phyloP scores from a whole-genome alignment of 1,140 invertebrate species.

The Vanessa atalanta region DNA sequence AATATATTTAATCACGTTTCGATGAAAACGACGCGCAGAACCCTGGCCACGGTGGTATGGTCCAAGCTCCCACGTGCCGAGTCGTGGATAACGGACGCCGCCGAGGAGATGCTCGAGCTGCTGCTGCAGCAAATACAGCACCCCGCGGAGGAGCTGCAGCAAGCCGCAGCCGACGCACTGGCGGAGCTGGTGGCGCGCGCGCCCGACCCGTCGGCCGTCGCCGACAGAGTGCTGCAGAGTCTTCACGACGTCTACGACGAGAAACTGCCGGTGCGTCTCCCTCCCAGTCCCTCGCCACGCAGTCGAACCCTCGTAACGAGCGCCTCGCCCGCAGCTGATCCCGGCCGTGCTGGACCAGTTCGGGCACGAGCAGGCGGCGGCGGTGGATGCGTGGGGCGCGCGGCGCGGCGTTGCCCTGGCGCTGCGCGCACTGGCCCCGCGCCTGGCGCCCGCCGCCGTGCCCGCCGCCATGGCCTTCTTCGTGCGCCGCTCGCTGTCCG shows the following conservation, averaged over 20 bases:
- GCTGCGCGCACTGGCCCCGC: slow-evolving; percentile 86
- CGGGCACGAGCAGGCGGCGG: slow-evolving; percentile 92
- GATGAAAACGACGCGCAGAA: slow-evolving; percentile 62
- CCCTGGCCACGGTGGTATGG: slow-evolving; percentile 87
- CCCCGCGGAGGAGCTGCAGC: slow-evolving; percentile 88
- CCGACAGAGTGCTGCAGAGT: slow-evolving; percentile 83
- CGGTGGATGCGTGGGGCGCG: slow-evolving; percentile 93
- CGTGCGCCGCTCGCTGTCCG: slow-evolving; percentile 92
- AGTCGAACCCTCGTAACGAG: too few species aligned
- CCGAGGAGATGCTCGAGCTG: slow-evolving; percentile 82
- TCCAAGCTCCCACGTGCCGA: slow-evolving; percentile 53
- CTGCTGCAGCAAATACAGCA: slow-evolving; percentile 90
- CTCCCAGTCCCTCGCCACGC: too few species aligned
- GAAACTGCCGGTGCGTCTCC: slow-evolving; percentile 81
- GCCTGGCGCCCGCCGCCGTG: slow-evolving; percentile 86
- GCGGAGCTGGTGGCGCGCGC: slow-evolving; percentile 83
- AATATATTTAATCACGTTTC: not conserved
- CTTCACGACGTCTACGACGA: slow-evolving; percentile 90
- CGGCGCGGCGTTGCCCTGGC: slow-evolving; percentile 93
- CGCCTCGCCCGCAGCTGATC: slow-evolving; percentile 81
- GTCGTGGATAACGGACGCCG: slow-evolving; percentile 66
- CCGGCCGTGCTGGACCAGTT: slow-evolving; percentile 94
- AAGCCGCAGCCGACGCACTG: slow-evolving; percentile 88
- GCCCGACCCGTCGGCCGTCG: slow-evolving; percentile 50
- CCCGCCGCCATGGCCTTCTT: slow-evolving; percentile 89